Base-by-base conservation (phyloP, 2,888 invertebrate species). In the Synergus umbraculus region DNA sequence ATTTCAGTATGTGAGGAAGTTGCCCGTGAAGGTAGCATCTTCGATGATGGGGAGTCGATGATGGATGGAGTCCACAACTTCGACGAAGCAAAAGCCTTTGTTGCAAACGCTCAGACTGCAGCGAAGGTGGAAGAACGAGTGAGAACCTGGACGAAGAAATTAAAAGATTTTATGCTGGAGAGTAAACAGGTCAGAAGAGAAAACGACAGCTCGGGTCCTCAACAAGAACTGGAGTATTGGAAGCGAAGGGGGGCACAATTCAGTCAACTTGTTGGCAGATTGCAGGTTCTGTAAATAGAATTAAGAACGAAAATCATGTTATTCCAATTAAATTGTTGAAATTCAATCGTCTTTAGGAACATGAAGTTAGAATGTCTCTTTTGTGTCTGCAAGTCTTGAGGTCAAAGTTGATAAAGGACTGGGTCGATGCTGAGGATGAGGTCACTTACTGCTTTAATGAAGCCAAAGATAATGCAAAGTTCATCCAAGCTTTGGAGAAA, bases 181-280 rank as follows among this genome's bases (percentile, higher is more conserved):
- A 98, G 98, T 89, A 98, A 98, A 89, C 98, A 98, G 90, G 94
- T 98, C 83, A 94, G 98, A 78, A 95, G 97, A 63, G 98, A 98
- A 91, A 97, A 97, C 81, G 98, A 98, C 91, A 96, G 96, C 4
- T 96, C 96, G 77, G 98, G 98, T 0, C 98, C 98, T 0, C 97
- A 98, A 89, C 98, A 98, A 89, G 99, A 99, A 90, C 93, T 99
- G 60, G 97, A 97, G 88, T 98, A 98, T 92, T 99, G 98, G 98
- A 98, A 98, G 92, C 96, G 97, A 88, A 94, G 98, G 49, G 97
- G 97, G 60, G 98, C 98, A 0, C 97, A 97, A 90, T 98, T 99
- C 91, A 98, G 97, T 8, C 97, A 97, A 90, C 94, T 98, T 0
- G 94, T 96, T 13, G 95, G 95, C 5, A 96, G 96, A 90, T 93